Conservation (phyloP, 2,888 invertebrate genomes). For the Trichopoda pennipes region DNA sequence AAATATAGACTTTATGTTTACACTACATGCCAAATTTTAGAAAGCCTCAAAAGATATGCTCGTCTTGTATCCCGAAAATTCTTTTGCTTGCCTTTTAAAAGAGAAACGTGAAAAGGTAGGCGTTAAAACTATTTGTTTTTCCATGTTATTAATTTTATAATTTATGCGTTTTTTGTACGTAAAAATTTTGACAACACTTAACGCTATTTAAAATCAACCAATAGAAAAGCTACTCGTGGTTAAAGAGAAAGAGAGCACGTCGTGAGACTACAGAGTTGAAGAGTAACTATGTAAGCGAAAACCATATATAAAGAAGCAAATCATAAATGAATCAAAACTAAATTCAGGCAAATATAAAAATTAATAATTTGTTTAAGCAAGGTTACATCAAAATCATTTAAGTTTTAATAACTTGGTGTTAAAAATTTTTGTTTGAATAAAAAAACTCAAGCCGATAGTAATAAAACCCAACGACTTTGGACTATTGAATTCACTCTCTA, state of each 20-base stretch:
- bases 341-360: neutral
- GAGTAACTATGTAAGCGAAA: neutral
- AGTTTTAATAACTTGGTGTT: neutral
- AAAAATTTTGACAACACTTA: neutral
- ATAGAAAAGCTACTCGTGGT: slow-evolving; percentile 62
- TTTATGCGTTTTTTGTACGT: no score
- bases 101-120: no score
- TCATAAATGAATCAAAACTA: neutral
- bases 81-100: no score
- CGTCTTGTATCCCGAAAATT: no score
- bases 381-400: neutral
- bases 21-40: no score
- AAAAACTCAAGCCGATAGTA: neutral
- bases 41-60: no score
- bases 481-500: slow-evolving; percentile 1
- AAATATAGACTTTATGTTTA: no score
- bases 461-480: slow-evolving; percentile 4
- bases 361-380: no score
- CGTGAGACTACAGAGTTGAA: slow-evolving; percentile 23
- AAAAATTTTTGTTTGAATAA: neutral
- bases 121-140: no score
- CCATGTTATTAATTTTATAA: no score
- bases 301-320: slow-evolving; percentile 1
- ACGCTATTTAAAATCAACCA: slow-evolving; percentile 26
- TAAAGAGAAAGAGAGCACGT: slow-evolving; percentile 15